Evolutionary conservation across 2,113 vertebrate genomes (phyloP).

Genomic region (Cnemophilus loriae): DNA sequence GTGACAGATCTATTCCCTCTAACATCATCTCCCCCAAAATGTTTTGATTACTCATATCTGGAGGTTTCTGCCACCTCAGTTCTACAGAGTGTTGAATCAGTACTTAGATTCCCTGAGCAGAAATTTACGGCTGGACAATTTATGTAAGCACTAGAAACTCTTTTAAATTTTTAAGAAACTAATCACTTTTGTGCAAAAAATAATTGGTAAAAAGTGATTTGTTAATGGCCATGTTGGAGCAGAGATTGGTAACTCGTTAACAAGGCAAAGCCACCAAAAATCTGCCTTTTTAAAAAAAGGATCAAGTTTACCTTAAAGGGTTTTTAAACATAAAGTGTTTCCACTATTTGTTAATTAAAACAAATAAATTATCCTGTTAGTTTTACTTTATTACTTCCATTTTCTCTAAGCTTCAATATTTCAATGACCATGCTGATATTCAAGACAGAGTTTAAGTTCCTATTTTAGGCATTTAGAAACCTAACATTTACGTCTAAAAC

Average conservation of each 20-base stretch:
- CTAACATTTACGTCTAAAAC: not conserved
- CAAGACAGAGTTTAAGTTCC: not conserved
- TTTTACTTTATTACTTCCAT: not conserved
- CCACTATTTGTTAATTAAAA: not conserved
- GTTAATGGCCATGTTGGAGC: not conserved
- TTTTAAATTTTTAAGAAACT: not conserved
- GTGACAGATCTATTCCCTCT: not conserved
- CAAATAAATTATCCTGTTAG: not conserved
- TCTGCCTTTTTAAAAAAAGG: not conserved
- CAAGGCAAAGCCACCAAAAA: not conserved
- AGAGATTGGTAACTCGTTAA: not conserved
- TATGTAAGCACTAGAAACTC: not conserved
- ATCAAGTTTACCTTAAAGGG: not conserved
- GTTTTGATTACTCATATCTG: not conserved
- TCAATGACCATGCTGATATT: not conserved
- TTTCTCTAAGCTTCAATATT: not conserved
- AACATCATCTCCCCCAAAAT: not conserved
- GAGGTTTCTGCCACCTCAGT: not conserved
- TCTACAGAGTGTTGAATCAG: not conserved
- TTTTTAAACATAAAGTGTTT: not conserved
- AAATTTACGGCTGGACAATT: not conserved
- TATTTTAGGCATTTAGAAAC: not conserved
- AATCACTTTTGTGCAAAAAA: not conserved
- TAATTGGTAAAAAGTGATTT: not conserved
- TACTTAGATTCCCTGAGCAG: not conserved